Conservation (phyloP, 2,888 invertebrate species). For the Scaptomyza caliginosa region DNA sequence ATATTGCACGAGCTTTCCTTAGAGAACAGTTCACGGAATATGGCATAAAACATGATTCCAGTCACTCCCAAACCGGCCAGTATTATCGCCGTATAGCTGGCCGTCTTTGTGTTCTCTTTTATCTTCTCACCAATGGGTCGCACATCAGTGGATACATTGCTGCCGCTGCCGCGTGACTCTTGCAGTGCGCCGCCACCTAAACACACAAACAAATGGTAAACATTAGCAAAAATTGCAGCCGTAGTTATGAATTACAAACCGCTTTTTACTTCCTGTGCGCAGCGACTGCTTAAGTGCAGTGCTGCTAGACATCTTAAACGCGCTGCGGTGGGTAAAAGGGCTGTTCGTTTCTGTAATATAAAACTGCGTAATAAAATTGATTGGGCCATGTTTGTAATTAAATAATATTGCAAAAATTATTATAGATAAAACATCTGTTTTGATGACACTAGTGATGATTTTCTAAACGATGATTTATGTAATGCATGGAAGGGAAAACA, state of each 20-base stretch:
- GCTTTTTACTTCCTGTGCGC: conserved; percentile 37
- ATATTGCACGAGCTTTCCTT: conserved; percentile 93
- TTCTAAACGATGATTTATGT: conserved; percentile 35
- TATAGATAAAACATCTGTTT: conserved; percentile 52
- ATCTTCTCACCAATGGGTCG: conserved; percentile 90
- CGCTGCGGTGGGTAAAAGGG: conserved; percentile 23
- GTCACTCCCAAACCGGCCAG: conserved; percentile 92
- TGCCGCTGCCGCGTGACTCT: conserved; percentile 40
- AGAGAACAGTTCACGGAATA: conserved; percentile 94
- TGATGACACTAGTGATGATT: conserved; percentile 25
- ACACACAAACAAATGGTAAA: not conserved
- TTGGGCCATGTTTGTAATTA: conserved; percentile 59
- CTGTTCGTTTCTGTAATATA: conserved; percentile 38
- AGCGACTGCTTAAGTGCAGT: conserved; percentile 31
- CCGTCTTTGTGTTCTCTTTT: conserved; percentile 95
- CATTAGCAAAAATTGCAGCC: not conserved
- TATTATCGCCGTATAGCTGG: conserved; percentile 92
- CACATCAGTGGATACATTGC: conserved; percentile 85
- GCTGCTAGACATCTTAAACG: conserved; percentile 42
- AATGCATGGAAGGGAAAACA: not conserved
- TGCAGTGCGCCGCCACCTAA: conserved; percentile 48
- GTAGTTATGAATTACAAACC: conserved; percentile 35
- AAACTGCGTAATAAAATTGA: conserved; percentile 67
- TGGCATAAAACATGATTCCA: conserved; percentile 91
- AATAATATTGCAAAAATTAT: conserved; percentile 27